Conservation (phyloP, 2,113 vertebrate genomes). For the Axis porcinus region DNA sequence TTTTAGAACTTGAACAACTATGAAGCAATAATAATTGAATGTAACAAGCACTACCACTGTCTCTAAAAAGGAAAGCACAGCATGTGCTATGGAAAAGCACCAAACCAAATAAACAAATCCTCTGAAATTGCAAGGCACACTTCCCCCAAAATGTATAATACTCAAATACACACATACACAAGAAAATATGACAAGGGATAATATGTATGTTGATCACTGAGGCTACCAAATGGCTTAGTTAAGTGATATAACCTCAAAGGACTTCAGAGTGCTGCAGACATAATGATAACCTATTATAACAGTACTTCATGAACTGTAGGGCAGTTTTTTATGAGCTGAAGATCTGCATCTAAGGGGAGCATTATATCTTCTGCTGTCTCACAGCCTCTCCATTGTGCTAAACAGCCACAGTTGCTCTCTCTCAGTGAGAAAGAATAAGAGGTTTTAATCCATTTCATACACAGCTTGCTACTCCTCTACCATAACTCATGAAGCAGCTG, state of each 20-base stretch:
- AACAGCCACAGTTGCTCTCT: not conserved
- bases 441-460: not conserved
- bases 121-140: not conserved
- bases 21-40: constrained; percentile 56
- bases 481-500: not conserved
- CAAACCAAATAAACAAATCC: constrained; percentile 21
- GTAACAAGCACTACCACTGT: constrained; percentile 9
- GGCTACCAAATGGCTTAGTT: not conserved
- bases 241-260: not conserved
- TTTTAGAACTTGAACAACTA: constrained; percentile 40
- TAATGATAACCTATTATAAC: not conserved
- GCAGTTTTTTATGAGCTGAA: not conserved
- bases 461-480: not conserved
- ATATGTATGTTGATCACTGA: not conserved
- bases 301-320: not conserved
- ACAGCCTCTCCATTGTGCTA: not conserved
- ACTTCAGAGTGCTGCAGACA: not conserved
- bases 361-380: not conserved
- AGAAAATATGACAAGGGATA: not conserved
- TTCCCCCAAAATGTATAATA: not conserved
- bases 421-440: not conserved
- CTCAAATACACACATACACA: not conserved
- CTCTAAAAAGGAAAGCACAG: constrained; percentile 18
- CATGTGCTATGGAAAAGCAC: not conserved
- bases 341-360: not conserved